Base-by-base conservation (phyloP, 1,140 invertebrate genomes). In the Telenomus remus region DNA sequence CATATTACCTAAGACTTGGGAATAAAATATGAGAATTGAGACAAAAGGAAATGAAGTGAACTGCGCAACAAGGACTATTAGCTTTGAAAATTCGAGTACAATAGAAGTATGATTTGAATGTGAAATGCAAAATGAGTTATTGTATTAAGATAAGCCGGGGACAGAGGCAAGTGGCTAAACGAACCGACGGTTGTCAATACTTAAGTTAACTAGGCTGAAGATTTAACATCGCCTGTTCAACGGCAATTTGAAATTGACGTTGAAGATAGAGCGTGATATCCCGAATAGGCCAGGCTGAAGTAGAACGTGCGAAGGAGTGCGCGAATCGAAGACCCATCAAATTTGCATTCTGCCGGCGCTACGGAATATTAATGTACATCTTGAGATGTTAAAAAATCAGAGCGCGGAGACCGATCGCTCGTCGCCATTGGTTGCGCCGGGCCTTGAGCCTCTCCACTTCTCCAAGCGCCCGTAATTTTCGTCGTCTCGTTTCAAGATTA, bases 341-440 rank as follows among this genome's bases (percentile, higher is more conserved):
- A 82, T 82, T 79, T 82, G 77, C 66, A 80, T 82, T 82, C 76
- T 72, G 69, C 43, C 66, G 50, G 63, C 42, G 64, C 66, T 64
- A 74, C 69, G 68, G 71, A 79, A 80, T 79, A 80, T 79, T 81
- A 76, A 81, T 79, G 74, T 63, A 71, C 69, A 66, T 61, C 78
- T 71, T 46, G 43, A 81, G 68, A 78, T 70, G 69, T 76, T 81
- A 76, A 81, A 79, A 78, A 81, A 78, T 81, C 72, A 71, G 65
- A 64, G 39, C 55, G 63, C 53, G 44, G 16, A 59, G 54, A 37
- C 44, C 39, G 57, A 35, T 57, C 61, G 48, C 46, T 65, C 34
- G 48, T n/a, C 43, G 37, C 64, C 43, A 61, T 70, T 61, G 50
- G 56, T 51, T 70, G 35, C 14, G 10, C 47, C 35, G n/a, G 43